Evolutionary conservation across 2,888 invertebrate species (phyloP), one percentile per base, ranked within the genome.

Genomic region (Drosophila multiciliata): DNA sequence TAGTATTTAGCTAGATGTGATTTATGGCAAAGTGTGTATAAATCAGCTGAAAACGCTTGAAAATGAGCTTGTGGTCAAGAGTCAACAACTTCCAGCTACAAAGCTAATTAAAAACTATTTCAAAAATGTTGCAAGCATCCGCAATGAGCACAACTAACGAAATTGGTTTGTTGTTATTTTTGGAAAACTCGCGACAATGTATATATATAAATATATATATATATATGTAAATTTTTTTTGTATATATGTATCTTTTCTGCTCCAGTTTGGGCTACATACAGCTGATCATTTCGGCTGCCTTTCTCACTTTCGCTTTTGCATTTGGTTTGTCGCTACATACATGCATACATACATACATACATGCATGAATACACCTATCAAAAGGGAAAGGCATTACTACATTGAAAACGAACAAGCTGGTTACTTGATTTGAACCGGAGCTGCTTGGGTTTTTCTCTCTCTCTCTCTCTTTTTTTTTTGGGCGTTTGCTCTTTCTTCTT

Each of bases 381-480:
- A 78, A 78, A 78, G 81, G 78, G 81, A 81, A 78, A 78, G 81
- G 81, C 78, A 59, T 9, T 12, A 12, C n/a, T 55, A 23, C 20
- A 45, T 45, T 45, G 55, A 20, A 54, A 63, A 54, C 62, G 49
- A 64, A 75, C 52, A 54, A 64, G 62, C 66, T 59, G 54, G 17
- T 29, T 36, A 49, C 20, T 49, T 49, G 35, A 53, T 49, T 38
- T 57, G 35, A 67, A 55, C 23, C 55, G 49, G 33, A 26, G 50
- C n/a, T 49, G 49, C 42, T 45, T 29, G 29, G 29, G 36, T 12
- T 48, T 58, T 58, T 48, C 53, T 48, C 26, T 49, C 32, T 33
- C 40, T 8, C 9, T 38, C 64, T 53, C 42, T 23, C 17, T n/a
- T 15, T 42, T 45, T 33, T 48, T n/a, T 52, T 15, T 8, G 12